Evolutionary conservation across 2,888 invertebrate species (phyloP), one percentile per base, ranked within the genome.

Genomic region (Lydus trimaculatus): DNA sequence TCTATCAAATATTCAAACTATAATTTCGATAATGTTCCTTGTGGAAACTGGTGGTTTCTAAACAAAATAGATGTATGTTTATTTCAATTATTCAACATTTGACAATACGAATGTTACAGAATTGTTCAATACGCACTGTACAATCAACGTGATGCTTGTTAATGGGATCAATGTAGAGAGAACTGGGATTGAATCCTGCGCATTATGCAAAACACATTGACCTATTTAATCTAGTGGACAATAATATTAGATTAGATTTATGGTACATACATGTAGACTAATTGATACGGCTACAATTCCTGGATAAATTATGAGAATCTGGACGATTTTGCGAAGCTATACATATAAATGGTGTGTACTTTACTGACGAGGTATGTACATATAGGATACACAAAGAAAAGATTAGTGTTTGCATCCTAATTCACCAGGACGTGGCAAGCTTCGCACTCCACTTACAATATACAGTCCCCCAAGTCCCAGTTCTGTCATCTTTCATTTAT

Each of bases 101-200:
- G 64, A 64, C 58, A 58, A 64, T 64, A 20, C 48, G 20, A 64
- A 58, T 36, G 23, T 58, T 58, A 58, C 36, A 25, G 33, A 36
- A 31, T 17, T 59, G 72, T 71, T 72, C 78, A 73, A 79, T 77
- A 78, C 77, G 77, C 76, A 77, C 75, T 72, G 76, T 77, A 78
- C 78, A 80, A 81, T 80, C 78, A 78, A 78, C 79, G 79, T 56
- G 78, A 77, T 79, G 79, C 74, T 78, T 72, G 79, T 79, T 81
- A 80, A 81, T 80, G 75, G 80, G 80, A 80, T 82, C 82, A 82
- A 81, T 80, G 81, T 78, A 73, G 78, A 76, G 78, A 76, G 78
- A 74, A 74, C 81, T 79, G 78, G 79, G 80, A 81, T 81, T 78
- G 75, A 80, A 80, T 80, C 81, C 79, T 81, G 82, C 81, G 81